Evolutionary conservation across 1,140 invertebrate species (phyloP).

Genomic region (Drosophila subpulchrella): DNA sequence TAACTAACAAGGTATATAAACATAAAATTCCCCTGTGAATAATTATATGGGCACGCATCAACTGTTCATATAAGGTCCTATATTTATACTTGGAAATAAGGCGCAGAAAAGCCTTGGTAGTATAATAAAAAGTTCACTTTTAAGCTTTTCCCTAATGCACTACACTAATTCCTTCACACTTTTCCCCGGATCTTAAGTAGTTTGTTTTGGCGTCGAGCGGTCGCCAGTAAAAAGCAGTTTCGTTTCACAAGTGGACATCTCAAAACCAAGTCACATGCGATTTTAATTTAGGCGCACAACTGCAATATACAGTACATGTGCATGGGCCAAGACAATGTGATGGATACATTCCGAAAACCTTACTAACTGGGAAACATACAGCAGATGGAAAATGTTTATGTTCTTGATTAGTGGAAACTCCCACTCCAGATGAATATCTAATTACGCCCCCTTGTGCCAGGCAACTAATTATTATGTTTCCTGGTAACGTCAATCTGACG

Average conservation of each 20-base stretch:
- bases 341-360: background rate
- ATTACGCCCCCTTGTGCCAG: constrained; percentile 15
- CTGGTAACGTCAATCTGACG: background rate
- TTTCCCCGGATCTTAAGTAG: background rate
- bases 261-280: constrained; percentile 18
- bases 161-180: constrained; percentile 1
- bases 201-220: constrained; percentile 7
- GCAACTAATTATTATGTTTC: constrained; percentile 31
- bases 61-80: background rate
- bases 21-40: background rate
- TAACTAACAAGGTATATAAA: background rate
- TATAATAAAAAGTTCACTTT: background rate
- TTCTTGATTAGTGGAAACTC: background rate
- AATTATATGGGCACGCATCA: background rate
- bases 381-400: background rate
- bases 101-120: background rate
- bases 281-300: constrained; percentile 2
- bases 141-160: constrained; percentile 4
- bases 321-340: background rate
- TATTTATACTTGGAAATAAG: background rate
- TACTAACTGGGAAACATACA: background rate
- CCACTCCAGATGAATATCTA: constrained; percentile 2
- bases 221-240: constrained; percentile 26
- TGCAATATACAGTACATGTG: background rate
- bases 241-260: constrained; percentile 12